These are phyloP conservation scores for Volucella inanis DNA, from an alignment of 2,888 invertebrate genomes.

Conservation along the genomic window DNA sequence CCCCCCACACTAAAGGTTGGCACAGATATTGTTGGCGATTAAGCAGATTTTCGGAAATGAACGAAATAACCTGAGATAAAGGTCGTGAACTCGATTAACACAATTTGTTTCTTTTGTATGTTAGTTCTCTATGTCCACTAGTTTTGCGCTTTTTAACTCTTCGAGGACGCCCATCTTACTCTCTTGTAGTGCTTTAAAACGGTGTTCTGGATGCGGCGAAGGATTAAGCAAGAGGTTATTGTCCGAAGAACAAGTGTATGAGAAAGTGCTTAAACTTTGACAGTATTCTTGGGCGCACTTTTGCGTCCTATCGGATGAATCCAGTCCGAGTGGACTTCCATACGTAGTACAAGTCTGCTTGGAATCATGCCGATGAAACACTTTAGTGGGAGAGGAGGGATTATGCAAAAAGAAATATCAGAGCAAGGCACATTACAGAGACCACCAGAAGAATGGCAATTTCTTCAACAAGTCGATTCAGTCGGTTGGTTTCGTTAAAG, in stretches of 20 bases:
- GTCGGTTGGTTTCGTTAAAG: too few relatives aligned
- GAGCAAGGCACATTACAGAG: too few relatives aligned
- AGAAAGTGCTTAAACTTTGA: conserved; percentile 51
- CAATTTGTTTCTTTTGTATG: conserved; percentile 19
- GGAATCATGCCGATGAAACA: too few relatives aligned
- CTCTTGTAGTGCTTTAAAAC: conserved; percentile 18
- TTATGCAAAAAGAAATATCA: too few relatives aligned
- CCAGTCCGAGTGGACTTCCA: conserved; percentile 11
- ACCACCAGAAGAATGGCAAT: too few relatives aligned
- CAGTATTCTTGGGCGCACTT: conserved; percentile 55
- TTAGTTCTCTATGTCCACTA: not conserved
- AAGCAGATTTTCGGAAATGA: conserved; percentile 14
- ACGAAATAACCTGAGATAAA: conserved; percentile 53
- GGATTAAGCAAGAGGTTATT: conserved; percentile 32
- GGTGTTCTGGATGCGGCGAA: conserved; percentile 7
- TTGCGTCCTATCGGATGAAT: conserved; percentile 17
- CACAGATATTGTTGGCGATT: not conserved
- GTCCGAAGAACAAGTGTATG: conserved; percentile 60
- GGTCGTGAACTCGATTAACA: conserved; percentile 63
- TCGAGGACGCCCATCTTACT: conserved; percentile 11
- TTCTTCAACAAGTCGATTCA: too few relatives aligned
- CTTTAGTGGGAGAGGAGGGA: too few relatives aligned
- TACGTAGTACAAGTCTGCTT: not conserved
- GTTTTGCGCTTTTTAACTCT: conserved; percentile 2
- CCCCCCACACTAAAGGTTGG: not conserved